These are phyloP conservation scores for Galbula dea DNA, from an alignment of 2,113 vertebrate genomes.

Conservation along the genomic window DNA sequence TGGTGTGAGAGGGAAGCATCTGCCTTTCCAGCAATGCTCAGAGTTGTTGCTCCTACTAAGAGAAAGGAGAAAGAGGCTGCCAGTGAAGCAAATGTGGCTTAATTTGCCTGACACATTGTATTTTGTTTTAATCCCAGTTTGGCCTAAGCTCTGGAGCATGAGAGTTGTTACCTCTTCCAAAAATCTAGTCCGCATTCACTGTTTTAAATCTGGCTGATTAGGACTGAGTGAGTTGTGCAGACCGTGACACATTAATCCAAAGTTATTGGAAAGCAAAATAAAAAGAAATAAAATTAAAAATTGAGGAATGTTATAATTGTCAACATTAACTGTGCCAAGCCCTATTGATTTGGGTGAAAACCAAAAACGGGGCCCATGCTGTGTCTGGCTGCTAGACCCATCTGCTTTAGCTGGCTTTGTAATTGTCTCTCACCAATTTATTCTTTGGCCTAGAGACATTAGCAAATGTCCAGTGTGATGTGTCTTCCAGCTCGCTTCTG, in stretches of 20 bases:
- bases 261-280: not conserved
- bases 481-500: not conserved
- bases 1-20: not conserved
- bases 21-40: not conserved
- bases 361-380: not conserved
- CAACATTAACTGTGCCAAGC: not conserved
- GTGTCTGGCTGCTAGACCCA: not conserved
- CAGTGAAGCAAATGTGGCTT: not conserved
- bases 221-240: not conserved
- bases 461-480: not conserved
- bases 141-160: not conserved
- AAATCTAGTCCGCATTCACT: not conserved
- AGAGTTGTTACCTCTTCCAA: not conserved
- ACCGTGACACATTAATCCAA: not conserved
- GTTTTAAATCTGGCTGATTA: not conserved
- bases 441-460: not conserved
- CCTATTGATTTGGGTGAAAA: not conserved
- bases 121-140: slow-evolving; percentile 5
- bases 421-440: not conserved
- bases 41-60: not conserved
- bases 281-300: not conserved
- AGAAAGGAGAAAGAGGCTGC: not conserved
- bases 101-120: not conserved
- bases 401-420: not conserved
- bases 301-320: not conserved